Evolutionary conservation across 2,888 invertebrate species (phyloP).

Genomic region (Timandra comae): DNA sequence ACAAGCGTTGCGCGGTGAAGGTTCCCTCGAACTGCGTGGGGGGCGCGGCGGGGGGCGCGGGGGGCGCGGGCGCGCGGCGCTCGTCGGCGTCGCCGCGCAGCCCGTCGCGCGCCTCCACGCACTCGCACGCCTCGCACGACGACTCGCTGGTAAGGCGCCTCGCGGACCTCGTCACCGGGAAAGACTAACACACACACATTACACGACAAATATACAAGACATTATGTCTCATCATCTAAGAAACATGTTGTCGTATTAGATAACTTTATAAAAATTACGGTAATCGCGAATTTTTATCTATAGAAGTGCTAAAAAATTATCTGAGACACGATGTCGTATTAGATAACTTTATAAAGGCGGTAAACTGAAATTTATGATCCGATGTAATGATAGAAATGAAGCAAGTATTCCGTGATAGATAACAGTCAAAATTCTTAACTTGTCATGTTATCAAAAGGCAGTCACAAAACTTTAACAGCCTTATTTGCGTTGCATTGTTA

Average conservation of each 20-base stretch:
- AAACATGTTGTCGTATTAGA: not conserved
- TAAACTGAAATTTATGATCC: too few species aligned
- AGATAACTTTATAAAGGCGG: slow-evolving; percentile 28
- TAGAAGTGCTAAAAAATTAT: too few species aligned
- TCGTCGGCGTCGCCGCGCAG: slow-evolving; percentile 49
- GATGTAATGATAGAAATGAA: too few species aligned
- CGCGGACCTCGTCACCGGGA: slow-evolving; percentile 76
- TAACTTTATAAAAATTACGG: too few species aligned
- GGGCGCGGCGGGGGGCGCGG: slow-evolving; percentile 25
- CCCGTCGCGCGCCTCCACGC: slow-evolving; percentile 84
- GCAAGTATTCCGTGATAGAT: too few species aligned
- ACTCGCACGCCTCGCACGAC: slow-evolving; percentile 68
- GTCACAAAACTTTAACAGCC: too few species aligned
- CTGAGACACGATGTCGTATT: slow-evolving; percentile 21
- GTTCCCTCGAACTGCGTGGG: slow-evolving; percentile 95
- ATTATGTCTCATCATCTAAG: not conserved
- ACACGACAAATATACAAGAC: slow-evolving; percentile 3
- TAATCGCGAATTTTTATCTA: slow-evolving; percentile 1
- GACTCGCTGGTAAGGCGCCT: slow-evolving; percentile 88
- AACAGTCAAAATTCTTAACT: too few species aligned
- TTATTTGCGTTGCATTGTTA: too few species aligned
- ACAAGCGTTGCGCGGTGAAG: slow-evolving; percentile 97
- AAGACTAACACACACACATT: slow-evolving; percentile 29
- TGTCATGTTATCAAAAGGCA: too few species aligned
- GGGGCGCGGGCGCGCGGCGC: slow-evolving; percentile 53